Conservation (phyloP, 2,113 vertebrate species). For the Tachycineta bicolor region DNA sequence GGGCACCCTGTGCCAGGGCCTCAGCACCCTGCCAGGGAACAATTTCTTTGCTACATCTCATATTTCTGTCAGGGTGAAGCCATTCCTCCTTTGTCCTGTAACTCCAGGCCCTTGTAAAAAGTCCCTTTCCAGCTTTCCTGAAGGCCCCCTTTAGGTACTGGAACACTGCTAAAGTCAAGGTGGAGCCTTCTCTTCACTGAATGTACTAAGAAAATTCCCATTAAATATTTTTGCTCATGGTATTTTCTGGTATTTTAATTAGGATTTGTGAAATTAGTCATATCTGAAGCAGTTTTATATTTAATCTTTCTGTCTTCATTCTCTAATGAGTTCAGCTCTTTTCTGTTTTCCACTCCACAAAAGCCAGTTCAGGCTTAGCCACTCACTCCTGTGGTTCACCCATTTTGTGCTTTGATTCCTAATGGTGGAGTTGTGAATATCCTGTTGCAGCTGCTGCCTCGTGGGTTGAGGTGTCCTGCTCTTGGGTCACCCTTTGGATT, state of each 20-base stretch:
- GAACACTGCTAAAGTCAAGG: background rate
- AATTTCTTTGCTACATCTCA: background rate
- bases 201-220: background rate
- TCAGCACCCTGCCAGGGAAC: background rate
- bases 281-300: background rate
- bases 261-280: background rate
- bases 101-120: accelerated
- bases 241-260: background rate
- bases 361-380: background rate
- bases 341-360: background rate
- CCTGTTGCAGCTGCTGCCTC: background rate
- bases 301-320: background rate
- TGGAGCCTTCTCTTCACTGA: background rate
- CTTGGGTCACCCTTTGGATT: background rate
- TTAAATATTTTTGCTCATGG: background rate
- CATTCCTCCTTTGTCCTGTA: accelerated
- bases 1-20: background rate
- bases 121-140: background rate
- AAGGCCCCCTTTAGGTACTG: background rate
- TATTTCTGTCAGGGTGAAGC: background rate
- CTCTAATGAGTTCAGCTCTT: background rate
- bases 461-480: background rate
- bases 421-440: background rate
- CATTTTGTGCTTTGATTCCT: background rate
- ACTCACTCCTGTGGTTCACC: background rate